Evolutionary conservation across 1,140 invertebrate genomes (phyloP).

Genomic region (Heliconius congener): DNA sequence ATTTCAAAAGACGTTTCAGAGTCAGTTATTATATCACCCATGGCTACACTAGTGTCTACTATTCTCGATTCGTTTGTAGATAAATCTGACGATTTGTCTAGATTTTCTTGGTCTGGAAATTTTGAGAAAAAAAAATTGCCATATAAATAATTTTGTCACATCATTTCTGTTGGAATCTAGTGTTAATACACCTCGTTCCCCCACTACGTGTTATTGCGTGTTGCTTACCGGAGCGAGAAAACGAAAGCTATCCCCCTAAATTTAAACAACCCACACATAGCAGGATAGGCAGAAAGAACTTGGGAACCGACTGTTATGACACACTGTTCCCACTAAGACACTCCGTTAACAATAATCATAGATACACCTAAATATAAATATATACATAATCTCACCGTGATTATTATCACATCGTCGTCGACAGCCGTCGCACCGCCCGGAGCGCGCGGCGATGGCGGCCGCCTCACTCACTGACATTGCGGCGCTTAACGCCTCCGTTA

Average conservation of each 20-base stretch:
- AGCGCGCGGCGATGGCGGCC: conserved; percentile 49
- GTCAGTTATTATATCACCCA: neutral
- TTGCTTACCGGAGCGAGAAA: too few relatives aligned
- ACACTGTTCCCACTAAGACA: neutral
- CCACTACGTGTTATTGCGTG: too few relatives aligned
- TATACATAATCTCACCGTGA: neutral
- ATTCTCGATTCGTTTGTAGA: neutral
- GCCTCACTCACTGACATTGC: conserved; percentile 53
- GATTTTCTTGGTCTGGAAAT: neutral
- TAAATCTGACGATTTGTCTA: neutral
- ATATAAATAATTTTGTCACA: too few relatives aligned
- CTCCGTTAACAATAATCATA: neutral
- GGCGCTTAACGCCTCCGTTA: conserved; percentile 50
- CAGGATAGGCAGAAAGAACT: too few relatives aligned
- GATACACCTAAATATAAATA: neutral
- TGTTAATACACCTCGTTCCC: too few relatives aligned
- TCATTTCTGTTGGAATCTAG: too few relatives aligned
- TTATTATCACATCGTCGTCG: conserved; percentile 9
- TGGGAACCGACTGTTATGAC: neutral
- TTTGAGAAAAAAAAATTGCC: neutral
- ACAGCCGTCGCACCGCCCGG: conserved; percentile 55
- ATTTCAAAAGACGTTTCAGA: conserved; percentile 46
- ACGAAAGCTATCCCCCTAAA: too few relatives aligned
- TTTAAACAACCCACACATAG: too few relatives aligned
- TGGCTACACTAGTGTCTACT: neutral